phyloP scores from a whole-genome alignment of 2,888 invertebrate genomes.

The Hyposoter dolosus region DNA sequence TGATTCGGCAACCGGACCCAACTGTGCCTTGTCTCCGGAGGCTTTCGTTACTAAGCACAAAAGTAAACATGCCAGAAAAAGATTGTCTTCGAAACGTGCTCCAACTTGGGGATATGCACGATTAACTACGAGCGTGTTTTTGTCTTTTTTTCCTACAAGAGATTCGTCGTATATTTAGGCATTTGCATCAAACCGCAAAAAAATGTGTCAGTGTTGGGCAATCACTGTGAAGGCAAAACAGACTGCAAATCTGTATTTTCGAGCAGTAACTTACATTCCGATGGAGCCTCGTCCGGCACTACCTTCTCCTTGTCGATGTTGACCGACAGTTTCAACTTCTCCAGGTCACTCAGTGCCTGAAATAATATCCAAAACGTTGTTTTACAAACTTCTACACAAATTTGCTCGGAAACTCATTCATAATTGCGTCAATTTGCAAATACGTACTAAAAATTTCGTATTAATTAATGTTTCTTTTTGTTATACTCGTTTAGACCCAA shows the following conservation, averaged over 20 bases:
- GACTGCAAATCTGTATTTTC: neutral
- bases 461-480: too few species aligned
- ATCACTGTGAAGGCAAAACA: neutral
- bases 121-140: neutral
- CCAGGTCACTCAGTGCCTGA: conserved; percentile 77
- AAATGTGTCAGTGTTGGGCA: neutral
- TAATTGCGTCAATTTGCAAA: neutral
- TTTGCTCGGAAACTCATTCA: neutral
- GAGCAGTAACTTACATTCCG: conserved; percentile 71
- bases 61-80: conserved; percentile 43
- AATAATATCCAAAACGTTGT: conserved; percentile 42
- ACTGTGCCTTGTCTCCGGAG: conserved; percentile 73
- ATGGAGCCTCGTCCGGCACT: conserved; percentile 58
- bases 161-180: neutral
- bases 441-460: too few species aligned
- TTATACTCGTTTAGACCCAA: too few species aligned
- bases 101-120: conserved; percentile 47
- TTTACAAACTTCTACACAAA: neutral
- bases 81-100: conserved; percentile 22
- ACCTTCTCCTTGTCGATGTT: conserved; percentile 65
- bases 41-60: conserved; percentile 51
- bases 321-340: conserved; percentile 74
- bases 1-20: conserved; percentile 77
- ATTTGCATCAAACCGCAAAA: neutral
- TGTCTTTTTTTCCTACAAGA: neutral